phyloP scores from a whole-genome alignment of 2,113 vertebrate genomes.

The Lycocorax pyrrhopterus region DNA sequence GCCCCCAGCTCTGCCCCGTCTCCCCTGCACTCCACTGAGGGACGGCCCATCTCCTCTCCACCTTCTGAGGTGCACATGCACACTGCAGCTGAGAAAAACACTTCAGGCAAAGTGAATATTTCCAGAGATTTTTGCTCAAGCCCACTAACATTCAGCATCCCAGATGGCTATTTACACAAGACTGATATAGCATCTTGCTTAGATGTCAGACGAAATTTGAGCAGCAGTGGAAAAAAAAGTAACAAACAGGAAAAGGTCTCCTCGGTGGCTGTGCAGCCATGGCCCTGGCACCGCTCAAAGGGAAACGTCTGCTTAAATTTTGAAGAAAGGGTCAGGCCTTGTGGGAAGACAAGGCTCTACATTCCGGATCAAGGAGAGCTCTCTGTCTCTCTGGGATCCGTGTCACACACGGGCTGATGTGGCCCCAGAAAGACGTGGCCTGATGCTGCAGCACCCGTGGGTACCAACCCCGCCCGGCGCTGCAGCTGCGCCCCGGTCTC shows the following conservation, averaged over 20 bases:
- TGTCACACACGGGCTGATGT: fast-evolving
- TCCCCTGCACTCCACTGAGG: fast-evolving
- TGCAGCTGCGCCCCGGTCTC: neutral
- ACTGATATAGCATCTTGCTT: neutral
- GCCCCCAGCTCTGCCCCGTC: fast-evolving
- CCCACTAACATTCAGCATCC: neutral
- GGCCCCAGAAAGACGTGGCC: fast-evolving
- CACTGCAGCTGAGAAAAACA: neutral
- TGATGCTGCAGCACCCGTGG: neutral
- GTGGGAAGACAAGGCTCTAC: neutral
- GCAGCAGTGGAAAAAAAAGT: neutral
- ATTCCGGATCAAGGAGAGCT: neutral
- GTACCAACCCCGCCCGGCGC: neutral
- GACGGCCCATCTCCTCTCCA: neutral
- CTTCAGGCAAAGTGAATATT: fast-evolving
- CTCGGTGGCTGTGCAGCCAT: neutral
- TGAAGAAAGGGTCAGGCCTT: neutral
- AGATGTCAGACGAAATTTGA: neutral
- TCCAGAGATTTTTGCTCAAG: neutral
- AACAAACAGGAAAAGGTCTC: neutral
- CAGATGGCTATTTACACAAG: neutral
- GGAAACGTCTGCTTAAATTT: neutral
- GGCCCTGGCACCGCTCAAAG: too few relatives aligned
- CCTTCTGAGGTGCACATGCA: neutral
- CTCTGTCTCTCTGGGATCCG: neutral